These are phyloP conservation scores for Mythimna albipuncta DNA, from an alignment of 2,888 invertebrate species.

Conservation along the genomic window DNA sequence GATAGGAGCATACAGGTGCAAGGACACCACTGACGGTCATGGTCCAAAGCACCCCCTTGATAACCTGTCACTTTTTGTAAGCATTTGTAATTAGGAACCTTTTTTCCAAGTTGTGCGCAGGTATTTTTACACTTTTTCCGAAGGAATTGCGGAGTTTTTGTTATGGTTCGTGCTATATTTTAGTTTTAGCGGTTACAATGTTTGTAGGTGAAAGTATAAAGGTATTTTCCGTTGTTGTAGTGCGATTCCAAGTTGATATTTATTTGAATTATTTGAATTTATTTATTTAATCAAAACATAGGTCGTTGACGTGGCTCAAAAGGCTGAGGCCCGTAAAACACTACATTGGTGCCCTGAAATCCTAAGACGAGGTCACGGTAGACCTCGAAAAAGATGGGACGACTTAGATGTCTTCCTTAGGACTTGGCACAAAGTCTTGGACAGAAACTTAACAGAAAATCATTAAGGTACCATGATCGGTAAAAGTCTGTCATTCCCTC, in stretches of 20 bases:
- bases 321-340: too few relatives aligned
- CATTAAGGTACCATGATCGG: too few relatives aligned
- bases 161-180: neutral
- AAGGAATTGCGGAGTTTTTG: slow-evolving; percentile 11
- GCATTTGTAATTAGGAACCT: slow-evolving; percentile 59
- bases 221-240: neutral
- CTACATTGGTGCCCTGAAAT: too few relatives aligned
- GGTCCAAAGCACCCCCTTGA: slow-evolving; percentile 71
- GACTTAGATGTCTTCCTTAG: too few relatives aligned
- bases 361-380: too few relatives aligned
- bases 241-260: neutral
- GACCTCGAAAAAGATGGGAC: too few relatives aligned
- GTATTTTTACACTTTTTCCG: slow-evolving; percentile 23
- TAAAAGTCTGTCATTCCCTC: too few relatives aligned
- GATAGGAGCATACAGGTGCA: slow-evolving; percentile 56
- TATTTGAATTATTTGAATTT: too few relatives aligned
- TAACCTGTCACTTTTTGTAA: slow-evolving; percentile 62
- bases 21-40: slow-evolving; percentile 67
- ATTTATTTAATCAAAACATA: too few relatives aligned
- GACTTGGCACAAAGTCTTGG: too few relatives aligned
- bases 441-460: too few relatives aligned
- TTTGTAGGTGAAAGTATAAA: neutral
- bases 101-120: slow-evolving; percentile 28
- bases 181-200: neutral
- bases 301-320: too few relatives aligned